Conservation (phyloP, 2,113 vertebrate species). For the Barbus barbus region DNA sequence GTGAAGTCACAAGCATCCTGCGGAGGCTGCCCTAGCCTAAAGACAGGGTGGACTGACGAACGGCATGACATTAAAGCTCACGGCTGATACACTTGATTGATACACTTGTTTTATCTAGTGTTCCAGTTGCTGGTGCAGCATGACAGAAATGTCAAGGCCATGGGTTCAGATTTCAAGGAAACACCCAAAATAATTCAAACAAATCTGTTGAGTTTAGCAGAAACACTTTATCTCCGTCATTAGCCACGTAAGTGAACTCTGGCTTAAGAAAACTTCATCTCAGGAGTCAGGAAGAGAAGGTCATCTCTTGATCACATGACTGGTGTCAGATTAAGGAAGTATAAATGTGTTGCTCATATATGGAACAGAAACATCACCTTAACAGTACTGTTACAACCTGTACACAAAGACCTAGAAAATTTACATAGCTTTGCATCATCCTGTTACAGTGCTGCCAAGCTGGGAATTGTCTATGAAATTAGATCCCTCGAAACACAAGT, state of each 20-base stretch:
- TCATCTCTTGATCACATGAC: not conserved
- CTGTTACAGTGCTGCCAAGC: not conserved
- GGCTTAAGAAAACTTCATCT: not conserved
- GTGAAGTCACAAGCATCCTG: not conserved
- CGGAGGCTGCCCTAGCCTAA: not conserved
- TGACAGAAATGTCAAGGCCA: not conserved
- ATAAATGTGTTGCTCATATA: not conserved
- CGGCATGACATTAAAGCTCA: too few species aligned
- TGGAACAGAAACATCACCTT: not conserved
- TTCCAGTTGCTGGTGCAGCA: not conserved
- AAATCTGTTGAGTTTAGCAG: not conserved
- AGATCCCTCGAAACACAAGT: not conserved
- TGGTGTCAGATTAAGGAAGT: not conserved
- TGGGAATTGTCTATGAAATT: not conserved
- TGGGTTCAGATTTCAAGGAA: not conserved
- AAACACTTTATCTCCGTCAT: not conserved
- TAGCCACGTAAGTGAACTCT: not conserved
- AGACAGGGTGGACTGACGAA: not conserved
- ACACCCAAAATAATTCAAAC: not conserved
- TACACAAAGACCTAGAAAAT: not conserved
- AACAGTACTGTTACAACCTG: not conserved
- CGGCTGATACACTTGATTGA: not conserved
- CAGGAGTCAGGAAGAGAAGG: not conserved
- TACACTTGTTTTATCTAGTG: not conserved
- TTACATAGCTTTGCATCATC: slow-evolving; percentile 47